These are phyloP conservation scores for Eristalis pertinax DNA, from an alignment of 2,888 invertebrate genomes.

Conservation along the genomic window DNA sequence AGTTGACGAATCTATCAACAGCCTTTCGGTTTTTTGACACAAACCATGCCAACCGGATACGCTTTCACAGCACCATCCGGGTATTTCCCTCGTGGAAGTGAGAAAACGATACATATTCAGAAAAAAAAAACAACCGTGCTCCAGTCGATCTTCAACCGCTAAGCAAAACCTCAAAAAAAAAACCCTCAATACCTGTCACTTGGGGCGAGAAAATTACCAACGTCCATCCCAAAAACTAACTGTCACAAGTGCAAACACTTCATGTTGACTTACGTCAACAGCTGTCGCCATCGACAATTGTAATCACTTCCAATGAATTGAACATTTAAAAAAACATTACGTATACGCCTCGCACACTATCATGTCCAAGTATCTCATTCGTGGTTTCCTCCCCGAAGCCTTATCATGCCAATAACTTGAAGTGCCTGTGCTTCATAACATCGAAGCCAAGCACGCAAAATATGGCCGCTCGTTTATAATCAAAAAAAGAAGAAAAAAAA, in stretches of 20 bases:
- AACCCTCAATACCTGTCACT: not conserved
- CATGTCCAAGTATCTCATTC: not conserved
- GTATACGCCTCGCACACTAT: constrained; percentile 7
- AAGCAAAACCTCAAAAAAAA: not conserved
- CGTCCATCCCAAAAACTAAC: not conserved
- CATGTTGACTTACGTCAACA: not conserved
- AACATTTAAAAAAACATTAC: constrained; percentile 9
- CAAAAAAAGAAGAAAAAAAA: not conserved
- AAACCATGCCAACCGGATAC: not conserved
- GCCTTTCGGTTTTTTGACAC: too few relatives aligned
- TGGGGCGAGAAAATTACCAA: not conserved
- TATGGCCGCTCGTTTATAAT: constrained; percentile 44
- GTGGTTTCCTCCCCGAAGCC: not conserved
- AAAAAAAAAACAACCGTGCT: too few relatives aligned
- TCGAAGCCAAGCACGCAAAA: not conserved
- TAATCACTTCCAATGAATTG: constrained; percentile 3
- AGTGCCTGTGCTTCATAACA: not conserved
- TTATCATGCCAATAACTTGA: not conserved
- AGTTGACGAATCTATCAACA: too few relatives aligned
- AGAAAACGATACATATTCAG: too few relatives aligned
- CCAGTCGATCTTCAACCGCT: not conserved
- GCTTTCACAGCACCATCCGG: too few relatives aligned
- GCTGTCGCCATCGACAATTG: not conserved
- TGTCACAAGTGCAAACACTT: constrained; percentile 1
- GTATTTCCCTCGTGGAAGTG: too few relatives aligned